Evolutionary conservation across 2,888 invertebrate genomes (phyloP), one percentile per base, ranked within the genome.

Genomic region (Sarcophaga carnaria): DNA sequence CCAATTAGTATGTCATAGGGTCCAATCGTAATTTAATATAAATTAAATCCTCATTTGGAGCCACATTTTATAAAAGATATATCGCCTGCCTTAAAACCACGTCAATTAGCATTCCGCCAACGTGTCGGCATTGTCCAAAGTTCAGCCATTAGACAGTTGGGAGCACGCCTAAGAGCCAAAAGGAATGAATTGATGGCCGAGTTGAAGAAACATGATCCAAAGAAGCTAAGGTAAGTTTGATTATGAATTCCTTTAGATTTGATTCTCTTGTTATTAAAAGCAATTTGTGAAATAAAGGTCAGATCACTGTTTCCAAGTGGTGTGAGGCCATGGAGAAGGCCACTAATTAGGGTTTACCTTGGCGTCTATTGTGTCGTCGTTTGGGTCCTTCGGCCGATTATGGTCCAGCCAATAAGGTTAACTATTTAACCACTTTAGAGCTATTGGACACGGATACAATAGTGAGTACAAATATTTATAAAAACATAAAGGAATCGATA

Each of bases 1-100:
- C 98, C n/a, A 98, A 98, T 94, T 99, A 99, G 93, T 99, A 99
- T 94, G 98, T 98, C 91, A 95, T 97, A 88, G 98, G 98, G 6
- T 98, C 97, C 59, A 98, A 98, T 93, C 97, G 97, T 90, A 98
- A n/a, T n/a, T n/a, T n/a, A n/a, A n/a, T n/a, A n/a, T 90, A 97
- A 97, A 92, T 94, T 98, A 62, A 96, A 96, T 25, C 96, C 96
- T 14, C 95, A 96, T 45, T 94, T 97, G 88, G 96, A 96, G 90
- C 96, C 97, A 0, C 97, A 97, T 91, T 97, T 98, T 91, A 97
- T 98, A 6, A 98, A 98, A 93, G 99, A 97, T 92, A 96, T 96
- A 25, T 96, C 97, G 3, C 96, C 96, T 1, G 96, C 96, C 25
- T 96, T 2, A 95, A 27, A 96, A 89, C 95, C 96, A 2, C 95